phyloP scores from a whole-genome alignment of 2,797 vertebrate species.

The Discoglossus pictus region DNA sequence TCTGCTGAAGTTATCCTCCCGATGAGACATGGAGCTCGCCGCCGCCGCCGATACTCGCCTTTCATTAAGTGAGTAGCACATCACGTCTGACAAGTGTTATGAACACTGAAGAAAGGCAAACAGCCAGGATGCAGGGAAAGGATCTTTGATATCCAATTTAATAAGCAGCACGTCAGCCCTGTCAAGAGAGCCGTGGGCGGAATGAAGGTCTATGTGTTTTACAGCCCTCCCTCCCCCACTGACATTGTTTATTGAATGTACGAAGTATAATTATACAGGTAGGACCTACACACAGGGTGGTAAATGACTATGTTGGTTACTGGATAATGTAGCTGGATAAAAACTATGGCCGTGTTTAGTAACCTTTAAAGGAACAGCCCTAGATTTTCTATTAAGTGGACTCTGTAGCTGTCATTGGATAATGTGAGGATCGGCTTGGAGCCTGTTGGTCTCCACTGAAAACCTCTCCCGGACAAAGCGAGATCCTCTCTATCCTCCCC shows the following conservation, averaged over 20 bases:
- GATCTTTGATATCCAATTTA: constrained; percentile 34
- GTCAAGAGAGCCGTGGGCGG: constrained; percentile 12
- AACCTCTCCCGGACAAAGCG: too few species aligned
- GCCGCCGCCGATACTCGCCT: constrained; percentile 17
- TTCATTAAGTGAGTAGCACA: constrained; percentile 40
- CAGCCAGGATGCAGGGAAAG: neutral
- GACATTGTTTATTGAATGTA: constrained; percentile 29
- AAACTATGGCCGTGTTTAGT: too few species aligned
- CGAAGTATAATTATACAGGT: constrained; percentile 24
- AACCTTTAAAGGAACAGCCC: too few species aligned
- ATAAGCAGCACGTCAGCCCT: constrained; percentile 38
- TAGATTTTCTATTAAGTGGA: too few species aligned
- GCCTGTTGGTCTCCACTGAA: too few species aligned
- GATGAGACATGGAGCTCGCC: constrained; percentile 4
- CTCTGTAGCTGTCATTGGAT: too few species aligned
- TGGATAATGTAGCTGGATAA: neutral
- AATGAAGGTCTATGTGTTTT: neutral
- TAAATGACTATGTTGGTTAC: neutral
- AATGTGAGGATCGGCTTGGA: too few species aligned
- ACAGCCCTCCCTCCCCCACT: constrained; percentile 1
- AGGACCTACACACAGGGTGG: neutral
- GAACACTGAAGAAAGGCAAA: constrained; percentile 32
- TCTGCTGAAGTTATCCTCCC: constrained; percentile 20
- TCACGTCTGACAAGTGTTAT: constrained; percentile 40
- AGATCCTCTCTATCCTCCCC: too few species aligned